phyloP scores from a whole-genome alignment of 2,797 vertebrate genomes.

The Taenioides sp. region DNA sequence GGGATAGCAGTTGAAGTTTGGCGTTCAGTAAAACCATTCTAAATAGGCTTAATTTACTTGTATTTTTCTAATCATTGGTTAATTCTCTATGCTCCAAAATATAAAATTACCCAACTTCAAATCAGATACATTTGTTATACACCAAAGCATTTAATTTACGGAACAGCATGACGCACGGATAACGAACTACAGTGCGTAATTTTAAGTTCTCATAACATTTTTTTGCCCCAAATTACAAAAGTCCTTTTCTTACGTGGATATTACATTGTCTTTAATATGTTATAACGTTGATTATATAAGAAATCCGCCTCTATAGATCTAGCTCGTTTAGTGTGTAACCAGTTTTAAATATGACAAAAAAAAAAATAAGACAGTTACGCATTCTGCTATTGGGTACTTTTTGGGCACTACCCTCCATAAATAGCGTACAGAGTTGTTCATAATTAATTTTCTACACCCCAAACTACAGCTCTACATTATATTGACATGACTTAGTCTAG shows the following conservation, averaged over 20 bases:
- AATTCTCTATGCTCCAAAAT: background rate
- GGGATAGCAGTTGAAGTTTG: constrained; percentile 1
- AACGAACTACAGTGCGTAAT: background rate
- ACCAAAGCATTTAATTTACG: background rate
- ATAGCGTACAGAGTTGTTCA: no score
- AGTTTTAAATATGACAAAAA: no score
- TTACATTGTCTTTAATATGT: background rate
- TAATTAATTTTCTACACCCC: background rate
- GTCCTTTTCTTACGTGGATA: background rate
- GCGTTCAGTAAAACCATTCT: background rate
- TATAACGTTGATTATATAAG: background rate
- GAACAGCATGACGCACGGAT: background rate
- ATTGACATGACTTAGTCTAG: background rate
- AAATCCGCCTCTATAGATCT: background rate
- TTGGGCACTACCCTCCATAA: no score
- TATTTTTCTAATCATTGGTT: background rate
- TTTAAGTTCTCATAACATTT: background rate
- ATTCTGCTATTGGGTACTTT: no score
- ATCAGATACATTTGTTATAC: background rate
- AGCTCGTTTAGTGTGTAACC: no score
- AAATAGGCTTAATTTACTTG: background rate
- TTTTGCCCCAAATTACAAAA: background rate
- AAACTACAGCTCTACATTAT: background rate
- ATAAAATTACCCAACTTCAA: background rate
- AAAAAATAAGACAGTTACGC: no score